phyloP scores from a whole-genome alignment of 1,140 invertebrate genomes.

The Plutomurus gul region DNA sequence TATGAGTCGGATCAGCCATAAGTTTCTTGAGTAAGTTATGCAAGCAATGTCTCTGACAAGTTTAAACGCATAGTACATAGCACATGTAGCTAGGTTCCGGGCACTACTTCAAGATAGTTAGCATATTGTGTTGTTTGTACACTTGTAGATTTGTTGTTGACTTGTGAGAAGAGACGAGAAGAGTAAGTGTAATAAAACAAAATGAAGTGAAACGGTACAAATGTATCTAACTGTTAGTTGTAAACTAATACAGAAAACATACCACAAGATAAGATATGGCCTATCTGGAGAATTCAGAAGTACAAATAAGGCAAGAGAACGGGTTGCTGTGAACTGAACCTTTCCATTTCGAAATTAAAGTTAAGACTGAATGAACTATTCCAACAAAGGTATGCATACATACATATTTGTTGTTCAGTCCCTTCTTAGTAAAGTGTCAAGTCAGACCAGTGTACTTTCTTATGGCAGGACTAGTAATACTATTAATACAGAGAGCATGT shows the following conservation, averaged over 20 bases:
- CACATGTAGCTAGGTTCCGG: too few relatives aligned
- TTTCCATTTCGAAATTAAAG: neutral
- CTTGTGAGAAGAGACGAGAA: neutral
- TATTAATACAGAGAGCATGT: neutral
- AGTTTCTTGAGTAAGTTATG: too few relatives aligned
- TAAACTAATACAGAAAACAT: neutral
- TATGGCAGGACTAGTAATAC: slow-evolving; percentile 5
- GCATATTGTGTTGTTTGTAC: neutral
- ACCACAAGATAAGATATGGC: neutral
- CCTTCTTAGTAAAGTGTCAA: too few relatives aligned
- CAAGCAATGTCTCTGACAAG: too few relatives aligned
- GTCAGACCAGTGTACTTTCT: too few relatives aligned
- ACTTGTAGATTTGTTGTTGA: neutral
- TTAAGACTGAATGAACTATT: neutral
- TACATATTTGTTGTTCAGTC: too few relatives aligned
- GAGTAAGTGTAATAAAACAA: slow-evolving; percentile 6
- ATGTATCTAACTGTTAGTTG: neutral
- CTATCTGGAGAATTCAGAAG: neutral
- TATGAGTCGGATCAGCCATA: too few relatives aligned
- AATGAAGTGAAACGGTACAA: neutral
- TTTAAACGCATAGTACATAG: too few relatives aligned
- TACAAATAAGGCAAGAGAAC: neutral
- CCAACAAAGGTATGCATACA: too few relatives aligned
- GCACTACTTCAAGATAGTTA: too few relatives aligned
- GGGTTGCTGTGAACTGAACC: neutral